Evolutionary conservation across 2,113 vertebrate species (phyloP), one percentile per base, ranked within the genome.

Genomic region (Scomber colias): DNA sequence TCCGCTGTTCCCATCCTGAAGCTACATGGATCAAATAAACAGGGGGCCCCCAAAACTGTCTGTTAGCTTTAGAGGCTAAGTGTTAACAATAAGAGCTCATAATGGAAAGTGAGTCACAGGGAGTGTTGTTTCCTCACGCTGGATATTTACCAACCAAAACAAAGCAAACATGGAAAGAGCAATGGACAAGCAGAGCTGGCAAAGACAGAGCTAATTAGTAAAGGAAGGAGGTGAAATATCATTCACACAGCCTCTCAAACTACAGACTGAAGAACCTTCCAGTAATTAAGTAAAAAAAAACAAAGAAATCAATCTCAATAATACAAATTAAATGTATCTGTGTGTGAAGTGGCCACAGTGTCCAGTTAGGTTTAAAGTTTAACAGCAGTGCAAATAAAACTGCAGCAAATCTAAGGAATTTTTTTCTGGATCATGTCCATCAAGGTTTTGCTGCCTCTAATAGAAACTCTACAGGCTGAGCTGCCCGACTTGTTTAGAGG

Each of bases 71-170:
- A 11, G 46, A 30, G 27, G 8, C 50, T 24, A 3, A 49, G 30
- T 63, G 61, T 24, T 16, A 2, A 62, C 17, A 40, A 51, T 44
- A 71, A 54, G 56, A n/a, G 21, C 40, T 27, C 68, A 69, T 60
- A 71, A 77, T 9, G 57, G 75, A 78, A 68, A 72, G 50, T 79
- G 56, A 84, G 44, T 79, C 60, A 60, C 27, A 67, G 73, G 63
- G 81, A 71, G 65, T 59, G 59, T 21, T 61, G 55, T 77, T 76
- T 74, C 75, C 73, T 19, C 68, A 75, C 5, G 61, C 30, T 57
- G 71, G 27, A 71, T 68, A 56, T 82, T 87, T 71, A 77, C 54
- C 27, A 40, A 74, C 8, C 55, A 60, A 70, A 75, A 66, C 66
- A 77, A 53, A 81, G 84, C 61, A 68, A 75, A 74, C 63, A 50